phyloP scores from a whole-genome alignment of 2,888 invertebrate species.

The Onchidella celtica region DNA sequence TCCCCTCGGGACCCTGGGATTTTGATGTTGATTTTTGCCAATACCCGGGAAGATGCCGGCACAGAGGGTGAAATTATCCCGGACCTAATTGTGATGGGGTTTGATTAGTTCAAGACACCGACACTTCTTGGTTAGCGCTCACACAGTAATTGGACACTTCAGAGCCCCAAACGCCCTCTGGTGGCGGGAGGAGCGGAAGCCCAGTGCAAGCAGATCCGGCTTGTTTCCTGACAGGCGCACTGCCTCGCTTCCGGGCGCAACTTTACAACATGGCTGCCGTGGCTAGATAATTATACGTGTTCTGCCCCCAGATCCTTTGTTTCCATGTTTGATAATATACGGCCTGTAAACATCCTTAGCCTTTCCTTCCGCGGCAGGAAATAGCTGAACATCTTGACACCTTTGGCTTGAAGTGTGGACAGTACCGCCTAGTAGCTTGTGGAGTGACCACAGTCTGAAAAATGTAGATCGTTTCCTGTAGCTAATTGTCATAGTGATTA shows the following conservation, averaged over 20 bases:
- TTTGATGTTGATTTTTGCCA: background rate
- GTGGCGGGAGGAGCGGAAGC: conserved; percentile 39
- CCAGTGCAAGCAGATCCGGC: conserved; percentile 40
- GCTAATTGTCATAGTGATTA: too few species aligned
- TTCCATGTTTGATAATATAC: background rate
- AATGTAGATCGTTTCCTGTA: too few species aligned
- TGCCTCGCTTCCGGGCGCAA: conserved; percentile 24
- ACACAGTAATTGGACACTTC: conserved; percentile 48
- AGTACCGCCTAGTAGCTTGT: too few species aligned
- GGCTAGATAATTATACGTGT: conserved; percentile 29
- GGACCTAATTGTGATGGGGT: conserved; percentile 38
- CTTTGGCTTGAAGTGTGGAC: too few species aligned
- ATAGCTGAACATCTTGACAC: too few species aligned
- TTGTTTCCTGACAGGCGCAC: conserved; percentile 49
- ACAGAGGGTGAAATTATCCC: conserved; percentile 33
- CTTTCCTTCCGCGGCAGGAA: too few species aligned
- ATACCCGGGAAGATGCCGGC: background rate
- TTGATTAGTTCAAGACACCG: conserved; percentile 44
- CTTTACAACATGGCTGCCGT: conserved; percentile 5
- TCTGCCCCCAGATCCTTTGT: background rate
- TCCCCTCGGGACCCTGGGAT: background rate
- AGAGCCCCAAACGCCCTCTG: conserved; percentile 29
- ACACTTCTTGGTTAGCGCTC: conserved; percentile 34
- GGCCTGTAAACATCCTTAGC: background rate
- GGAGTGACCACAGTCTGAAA: too few species aligned